phyloP scores from a whole-genome alignment of 1,140 invertebrate species.

The Halictus rubicundus region DNA sequence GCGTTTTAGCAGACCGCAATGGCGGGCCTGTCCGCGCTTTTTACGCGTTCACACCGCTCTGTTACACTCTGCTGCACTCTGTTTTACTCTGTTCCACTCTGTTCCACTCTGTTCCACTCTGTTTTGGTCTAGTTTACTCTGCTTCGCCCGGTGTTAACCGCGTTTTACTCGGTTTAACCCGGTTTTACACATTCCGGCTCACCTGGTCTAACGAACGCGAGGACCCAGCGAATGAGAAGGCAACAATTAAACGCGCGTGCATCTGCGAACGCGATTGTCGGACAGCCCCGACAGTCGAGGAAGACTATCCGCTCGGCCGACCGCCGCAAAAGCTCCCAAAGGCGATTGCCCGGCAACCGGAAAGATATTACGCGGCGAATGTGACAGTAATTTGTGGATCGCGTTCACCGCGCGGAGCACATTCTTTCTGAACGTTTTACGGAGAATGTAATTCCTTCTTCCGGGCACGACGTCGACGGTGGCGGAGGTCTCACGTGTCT shows the following conservation, averaged over 20 bases:
- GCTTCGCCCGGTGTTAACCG: too few species aligned
- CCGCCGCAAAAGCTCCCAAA: not conserved
- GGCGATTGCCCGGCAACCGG: not conserved
- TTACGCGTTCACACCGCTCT: not conserved
- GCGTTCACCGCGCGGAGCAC: not conserved
- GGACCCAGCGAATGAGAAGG: not conserved
- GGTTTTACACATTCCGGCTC: too few species aligned
- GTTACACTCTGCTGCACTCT: too few species aligned
- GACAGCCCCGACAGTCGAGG: too few species aligned
- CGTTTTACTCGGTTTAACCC: too few species aligned
- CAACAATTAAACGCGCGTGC: constrained; percentile 13
- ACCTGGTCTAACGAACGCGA: not conserved
- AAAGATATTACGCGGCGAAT: not conserved
- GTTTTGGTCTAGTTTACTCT: too few species aligned
- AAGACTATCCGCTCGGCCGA: not conserved
- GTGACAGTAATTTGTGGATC: not conserved
- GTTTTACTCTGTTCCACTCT: too few species aligned
- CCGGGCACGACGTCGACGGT: too few species aligned
- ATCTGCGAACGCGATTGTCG: not conserved
- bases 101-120: too few species aligned
- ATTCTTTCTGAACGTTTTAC: not conserved
- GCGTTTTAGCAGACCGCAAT: too few species aligned
- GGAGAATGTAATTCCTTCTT: not conserved
- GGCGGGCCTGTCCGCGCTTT: constrained; percentile 1
- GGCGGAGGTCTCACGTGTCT: too few species aligned